Base-by-base conservation (phyloP, 2,888 invertebrate genomes). In the Zhuqinia jingwanae region DNA sequence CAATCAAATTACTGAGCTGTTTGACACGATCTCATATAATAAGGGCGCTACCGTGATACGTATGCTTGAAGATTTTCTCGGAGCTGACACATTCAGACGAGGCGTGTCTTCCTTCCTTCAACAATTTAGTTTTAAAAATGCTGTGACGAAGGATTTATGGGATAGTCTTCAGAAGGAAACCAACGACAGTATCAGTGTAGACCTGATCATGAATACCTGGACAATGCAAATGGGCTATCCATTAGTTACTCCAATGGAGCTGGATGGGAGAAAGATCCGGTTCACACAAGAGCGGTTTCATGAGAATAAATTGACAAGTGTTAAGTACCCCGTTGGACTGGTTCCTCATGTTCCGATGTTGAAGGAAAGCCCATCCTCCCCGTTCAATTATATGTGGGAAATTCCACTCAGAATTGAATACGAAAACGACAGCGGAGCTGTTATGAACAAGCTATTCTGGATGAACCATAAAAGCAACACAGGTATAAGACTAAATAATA, bases 1-100 rank as follows among this genome's bases (percentile, higher is more conserved):
- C 0, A 96, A 96, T 92, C 95, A 98, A 93, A 98, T 99, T 81
- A 97, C 96, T 0, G 96, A 97, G 90, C 95, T 98, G 82, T 98
- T 98, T 92, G 98, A 98, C 92, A 93, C 94, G 0, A 98, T 99
- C 88, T 97, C 98, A 0, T 99, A 99, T 92, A 95, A 97, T 96
- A 92, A 92, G 56, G 82, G 85, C 13, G 85, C 87, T 15, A 83
- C 85, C 0, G 75, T 82, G 13, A 94, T 98, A 78, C 94, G 97
- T 76, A 98, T 98, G 98, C 92, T 98, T 90, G 97, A 98, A 92
- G 94, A 95, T 70, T 96, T 97, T 88, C 94, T 97, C 73, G 95
- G 95, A 0, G 93, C 94, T 56, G 94, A 95, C 3, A 94, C 94
- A 47, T 98, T 98, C 92, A 94, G 95, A 79, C 93, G 93, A 17